These are phyloP conservation scores for Hydropsyche tenuis DNA, from an alignment of 1,140 invertebrate genomes.

Conservation along the genomic window DNA sequence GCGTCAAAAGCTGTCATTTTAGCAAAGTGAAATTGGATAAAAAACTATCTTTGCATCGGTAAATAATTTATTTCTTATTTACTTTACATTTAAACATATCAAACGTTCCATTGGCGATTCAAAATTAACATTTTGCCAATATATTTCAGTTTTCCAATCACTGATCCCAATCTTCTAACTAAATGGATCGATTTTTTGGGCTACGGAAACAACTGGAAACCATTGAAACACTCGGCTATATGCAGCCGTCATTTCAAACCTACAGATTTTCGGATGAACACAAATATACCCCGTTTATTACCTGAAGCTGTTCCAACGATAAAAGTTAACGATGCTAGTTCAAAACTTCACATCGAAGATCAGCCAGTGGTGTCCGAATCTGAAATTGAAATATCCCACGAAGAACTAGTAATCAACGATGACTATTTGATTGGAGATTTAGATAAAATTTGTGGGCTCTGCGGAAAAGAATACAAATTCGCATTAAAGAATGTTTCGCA, in stretches of 20 bases:
- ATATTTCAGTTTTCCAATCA: constrained; percentile 34
- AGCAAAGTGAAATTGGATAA: constrained; percentile 11
- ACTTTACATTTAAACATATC: too few relatives aligned
- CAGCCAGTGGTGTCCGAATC: not conserved
- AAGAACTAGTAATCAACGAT: not conserved
- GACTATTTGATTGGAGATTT: not conserved
- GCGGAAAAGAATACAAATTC: constrained; percentile 26
- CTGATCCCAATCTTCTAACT: constrained; percentile 5
- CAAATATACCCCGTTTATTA: constrained; percentile 28
- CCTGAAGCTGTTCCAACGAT: constrained; percentile 28
- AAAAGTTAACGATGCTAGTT: not conserved
- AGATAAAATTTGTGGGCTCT: constrained; percentile 29
- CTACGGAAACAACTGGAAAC: constrained; percentile 41
- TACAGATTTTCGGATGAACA: constrained; percentile 25
- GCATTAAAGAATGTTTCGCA: constrained; percentile 26
- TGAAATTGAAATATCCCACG: not conserved
- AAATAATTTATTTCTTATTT: not conserved
- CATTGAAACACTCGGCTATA: constrained; percentile 26
- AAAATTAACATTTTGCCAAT: not conserved
- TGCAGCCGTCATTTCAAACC: constrained; percentile 35
- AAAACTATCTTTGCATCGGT: constrained; percentile 39
- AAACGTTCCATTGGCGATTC: too few relatives aligned
- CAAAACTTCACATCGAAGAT: not conserved
- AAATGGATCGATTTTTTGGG: constrained; percentile 36
- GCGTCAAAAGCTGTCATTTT: constrained; percentile 33